Percentiles rank a stretch among this genome's conserved stretches.
Conservation (phyloP, 2,888 invertebrate genomes). For the Coecobrya sp. region DNA sequence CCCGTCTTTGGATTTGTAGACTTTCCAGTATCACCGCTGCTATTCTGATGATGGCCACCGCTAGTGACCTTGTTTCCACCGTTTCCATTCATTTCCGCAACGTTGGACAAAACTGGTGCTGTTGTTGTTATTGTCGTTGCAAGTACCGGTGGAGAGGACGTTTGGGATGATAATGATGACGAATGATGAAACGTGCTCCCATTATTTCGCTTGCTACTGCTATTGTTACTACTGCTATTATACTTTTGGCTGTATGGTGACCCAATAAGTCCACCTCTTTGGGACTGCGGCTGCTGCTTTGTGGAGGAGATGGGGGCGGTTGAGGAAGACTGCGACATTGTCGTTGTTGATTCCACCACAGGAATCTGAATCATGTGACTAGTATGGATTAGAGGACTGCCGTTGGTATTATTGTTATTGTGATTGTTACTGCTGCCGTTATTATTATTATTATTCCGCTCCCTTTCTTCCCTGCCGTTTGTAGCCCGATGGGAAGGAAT, state of each 20-base stretch:
- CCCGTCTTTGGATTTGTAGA: constrained; percentile 13
- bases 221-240: background rate
- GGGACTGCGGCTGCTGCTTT: constrained; percentile 17
- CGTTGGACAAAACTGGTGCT: background rate
- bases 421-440: background rate
- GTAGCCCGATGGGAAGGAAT: background rate
- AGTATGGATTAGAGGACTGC: constrained; percentile 73
- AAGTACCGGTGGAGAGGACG: background rate
- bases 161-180: constrained; percentile 30
- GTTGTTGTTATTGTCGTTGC: too few relatives aligned
- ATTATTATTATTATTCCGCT: constrained; percentile 15
- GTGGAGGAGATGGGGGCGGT: constrained; percentile 14
- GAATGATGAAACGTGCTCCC: constrained; percentile 46
- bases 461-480: constrained; percentile 39
- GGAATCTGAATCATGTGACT: constrained; percentile 82
- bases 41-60: constrained; percentile 43
- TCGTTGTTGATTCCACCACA: constrained; percentile 61
- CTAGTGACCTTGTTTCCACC: constrained; percentile 23
- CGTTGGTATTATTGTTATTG: constrained; percentile 24
- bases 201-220: constrained; percentile 23
- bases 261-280: background rate
- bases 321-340: constrained; percentile 58
- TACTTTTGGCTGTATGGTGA: constrained; percentile 57
- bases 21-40: background rate
- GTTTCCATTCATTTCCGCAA: constrained; percentile 58